A percentile compares a stretch with the other conserved stretches of the same genome.
These are phyloP conservation scores for Lytechinus pictus DNA, from an alignment of 35 echinoderm and acorn worm species.

Conservation along the genomic window DNA sequence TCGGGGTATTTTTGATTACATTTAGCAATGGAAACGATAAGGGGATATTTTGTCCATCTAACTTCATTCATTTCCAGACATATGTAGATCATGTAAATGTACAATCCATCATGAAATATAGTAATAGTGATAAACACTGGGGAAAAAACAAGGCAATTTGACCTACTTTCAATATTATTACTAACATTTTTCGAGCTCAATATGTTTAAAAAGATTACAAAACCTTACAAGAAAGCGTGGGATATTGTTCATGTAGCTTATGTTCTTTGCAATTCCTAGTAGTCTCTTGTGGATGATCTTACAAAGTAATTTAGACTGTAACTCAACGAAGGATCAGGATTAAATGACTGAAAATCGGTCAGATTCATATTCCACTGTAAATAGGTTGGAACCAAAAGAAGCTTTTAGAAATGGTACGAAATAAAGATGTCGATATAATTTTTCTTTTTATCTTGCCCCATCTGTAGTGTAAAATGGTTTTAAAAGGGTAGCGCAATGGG, in stretches of 20 bases:
- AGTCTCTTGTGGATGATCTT: background rate
- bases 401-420: background rate
- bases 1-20: background rate
- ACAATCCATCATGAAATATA: no score
- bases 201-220: background rate
- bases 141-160: no score
- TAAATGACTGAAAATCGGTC: background rate
- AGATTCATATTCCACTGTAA: background rate
- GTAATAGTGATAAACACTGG: no score
- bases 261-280: background rate
- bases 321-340: background rate
- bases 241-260: background rate
- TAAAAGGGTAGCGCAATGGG: background rate
- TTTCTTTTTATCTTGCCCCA: background rate
- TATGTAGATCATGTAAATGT: no score
- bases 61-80: no score
- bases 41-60: no score
- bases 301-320: background rate
- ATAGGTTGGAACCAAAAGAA: background rate
- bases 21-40: no score
- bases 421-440: background rate
- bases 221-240: background rate
- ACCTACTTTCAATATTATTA: background rate
- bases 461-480: background rate
- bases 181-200: background rate